phyloP scores from a whole-genome alignment of 2,797 vertebrate species.

The Argentina silus region DNA sequence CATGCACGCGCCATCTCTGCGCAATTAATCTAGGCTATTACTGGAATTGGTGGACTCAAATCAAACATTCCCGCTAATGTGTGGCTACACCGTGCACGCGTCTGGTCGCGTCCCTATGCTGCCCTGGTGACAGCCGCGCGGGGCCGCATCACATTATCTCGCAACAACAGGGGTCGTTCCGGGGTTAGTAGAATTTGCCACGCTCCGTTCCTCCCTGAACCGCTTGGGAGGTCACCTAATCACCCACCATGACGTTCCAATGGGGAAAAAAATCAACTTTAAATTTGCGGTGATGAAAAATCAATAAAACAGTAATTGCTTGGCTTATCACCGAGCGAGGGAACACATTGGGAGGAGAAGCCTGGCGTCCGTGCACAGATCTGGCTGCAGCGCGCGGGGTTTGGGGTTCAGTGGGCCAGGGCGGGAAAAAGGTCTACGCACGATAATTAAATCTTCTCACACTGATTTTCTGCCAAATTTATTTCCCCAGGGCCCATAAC shows the following conservation, averaged over 20 bases:
- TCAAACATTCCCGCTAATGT: slow-evolving; percentile 58
- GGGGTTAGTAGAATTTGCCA: slow-evolving; percentile 87
- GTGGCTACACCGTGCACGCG: slow-evolving; percentile 36
- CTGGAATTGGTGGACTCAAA: slow-evolving; percentile 39
- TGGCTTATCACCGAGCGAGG: slow-evolving; percentile 89
- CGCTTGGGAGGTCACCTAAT: slow-evolving; percentile 85
- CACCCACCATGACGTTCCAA: slow-evolving; percentile 81
- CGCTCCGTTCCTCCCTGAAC: slow-evolving; percentile 76
- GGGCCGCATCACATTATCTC: slow-evolving; percentile 82
- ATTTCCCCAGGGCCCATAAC: slow-evolving; percentile 92
- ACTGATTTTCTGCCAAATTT: slow-evolving; percentile 99
- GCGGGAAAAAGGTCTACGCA: slow-evolving; percentile 88
- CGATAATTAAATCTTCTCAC: slow-evolving; percentile 98
- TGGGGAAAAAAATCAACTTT: slow-evolving; percentile 83
- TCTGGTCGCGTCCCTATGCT: slow-evolving; percentile 9
- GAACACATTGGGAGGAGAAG: slow-evolving; percentile 87
- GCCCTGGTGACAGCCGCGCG: slow-evolving; percentile 50
- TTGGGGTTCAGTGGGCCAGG: slow-evolving; percentile 79
- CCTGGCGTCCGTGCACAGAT: slow-evolving; percentile 82
- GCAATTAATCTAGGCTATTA: slow-evolving; percentile 58
- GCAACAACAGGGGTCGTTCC: slow-evolving; percentile 82
- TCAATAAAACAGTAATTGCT: slow-evolving; percentile 98
- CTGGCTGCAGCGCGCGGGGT: slow-evolving; percentile 67
- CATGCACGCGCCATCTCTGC: slow-evolving; percentile 65
- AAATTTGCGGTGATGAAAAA: slow-evolving; percentile 97